Evolutionary conservation across 2,888 invertebrate genomes (phyloP).

Genomic region (Cheilosia soror): DNA sequence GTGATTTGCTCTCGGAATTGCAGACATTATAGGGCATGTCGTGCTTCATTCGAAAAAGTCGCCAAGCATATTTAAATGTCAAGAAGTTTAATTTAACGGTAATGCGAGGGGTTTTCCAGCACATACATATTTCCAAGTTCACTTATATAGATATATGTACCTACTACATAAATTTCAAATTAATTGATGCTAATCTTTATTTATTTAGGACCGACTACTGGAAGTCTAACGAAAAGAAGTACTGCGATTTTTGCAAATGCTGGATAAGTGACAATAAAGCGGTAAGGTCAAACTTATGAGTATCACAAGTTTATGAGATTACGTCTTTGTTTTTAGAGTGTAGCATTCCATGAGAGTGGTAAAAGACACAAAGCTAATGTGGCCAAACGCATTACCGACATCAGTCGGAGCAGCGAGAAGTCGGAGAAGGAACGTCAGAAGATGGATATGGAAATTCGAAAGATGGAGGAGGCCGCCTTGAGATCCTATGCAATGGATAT

Average conservation of each 20-base stretch:
- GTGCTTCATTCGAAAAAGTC: constrained; percentile 26
- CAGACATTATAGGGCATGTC: constrained; percentile 7
- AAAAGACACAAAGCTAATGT: constrained; percentile 96
- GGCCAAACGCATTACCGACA: constrained; percentile 92
- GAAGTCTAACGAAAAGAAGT: constrained; percentile 98
- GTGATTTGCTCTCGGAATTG: constrained; percentile 33
- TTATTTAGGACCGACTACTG: constrained; percentile 95
- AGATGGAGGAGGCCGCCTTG: constrained; percentile 96
- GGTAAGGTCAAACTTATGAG: constrained; percentile 83
- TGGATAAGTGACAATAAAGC: constrained; percentile 99
- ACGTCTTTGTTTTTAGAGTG: constrained; percentile 86
- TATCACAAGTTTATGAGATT: constrained; percentile 13
- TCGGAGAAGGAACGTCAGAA: constrained; percentile 91
- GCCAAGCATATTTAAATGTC: not conserved
- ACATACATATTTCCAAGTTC: constrained; percentile 16
- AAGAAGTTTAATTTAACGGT: constrained; percentile 35
- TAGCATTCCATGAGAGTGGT: constrained; percentile 97
- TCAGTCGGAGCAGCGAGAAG: constrained; percentile 92
- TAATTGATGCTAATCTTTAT: constrained; percentile 28
- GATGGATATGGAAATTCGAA: constrained; percentile 90
- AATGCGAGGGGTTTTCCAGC: constrained; percentile 30
- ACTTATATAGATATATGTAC: not conserved
- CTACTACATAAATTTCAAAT: not conserved
- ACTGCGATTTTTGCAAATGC: constrained; percentile 98
- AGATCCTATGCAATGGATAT: constrained; percentile 94